Evolutionary conservation across 92 coral and sea anemone species (phyloP).

Genomic region (Actinernus sp.): DNA sequence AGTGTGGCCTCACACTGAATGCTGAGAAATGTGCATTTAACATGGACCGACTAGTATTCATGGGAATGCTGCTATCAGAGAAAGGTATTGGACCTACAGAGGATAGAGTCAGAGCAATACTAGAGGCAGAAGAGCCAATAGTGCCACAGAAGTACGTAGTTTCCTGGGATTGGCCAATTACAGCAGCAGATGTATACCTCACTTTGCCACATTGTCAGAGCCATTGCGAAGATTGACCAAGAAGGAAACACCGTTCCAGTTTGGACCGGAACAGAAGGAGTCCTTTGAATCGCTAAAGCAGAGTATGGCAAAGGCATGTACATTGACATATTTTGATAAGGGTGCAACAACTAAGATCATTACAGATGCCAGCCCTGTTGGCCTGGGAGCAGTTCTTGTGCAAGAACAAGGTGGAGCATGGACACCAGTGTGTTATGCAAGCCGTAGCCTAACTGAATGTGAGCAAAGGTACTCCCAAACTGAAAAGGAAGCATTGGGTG

Average conservation of each 20-base stretch:
- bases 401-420: constrained; percentile 27
- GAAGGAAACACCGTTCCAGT: constrained; percentile 45
- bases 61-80: constrained; percentile 66
- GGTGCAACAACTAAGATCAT: constrained; percentile 46
- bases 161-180: constrained; percentile 62
- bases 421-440: constrained; percentile 35
- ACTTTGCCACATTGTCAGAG: constrained; percentile 56
- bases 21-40: constrained; percentile 47
- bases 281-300: constrained; percentile 46
- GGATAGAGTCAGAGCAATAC: constrained; percentile 60
- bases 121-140: constrained; percentile 60
- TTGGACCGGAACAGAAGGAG: too few relatives aligned
- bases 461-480: constrained; percentile 60
- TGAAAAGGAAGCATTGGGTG: constrained; percentile 40
- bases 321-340: constrained; percentile 58
- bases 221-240: constrained; percentile 52
- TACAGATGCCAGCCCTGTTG: constrained; percentile 70
- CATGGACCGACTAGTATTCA: constrained; percentile 52
- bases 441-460: constrained; percentile 42
- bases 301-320: constrained; percentile 36
- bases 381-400: constrained; percentile 41
- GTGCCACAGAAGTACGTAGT: constrained; percentile 47
- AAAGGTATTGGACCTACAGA: constrained; percentile 69
- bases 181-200: constrained; percentile 57
- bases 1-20: constrained; percentile 54